phyloP scores from a whole-genome alignment of 2,113 vertebrate species.

The Labrus mixtus region DNA sequence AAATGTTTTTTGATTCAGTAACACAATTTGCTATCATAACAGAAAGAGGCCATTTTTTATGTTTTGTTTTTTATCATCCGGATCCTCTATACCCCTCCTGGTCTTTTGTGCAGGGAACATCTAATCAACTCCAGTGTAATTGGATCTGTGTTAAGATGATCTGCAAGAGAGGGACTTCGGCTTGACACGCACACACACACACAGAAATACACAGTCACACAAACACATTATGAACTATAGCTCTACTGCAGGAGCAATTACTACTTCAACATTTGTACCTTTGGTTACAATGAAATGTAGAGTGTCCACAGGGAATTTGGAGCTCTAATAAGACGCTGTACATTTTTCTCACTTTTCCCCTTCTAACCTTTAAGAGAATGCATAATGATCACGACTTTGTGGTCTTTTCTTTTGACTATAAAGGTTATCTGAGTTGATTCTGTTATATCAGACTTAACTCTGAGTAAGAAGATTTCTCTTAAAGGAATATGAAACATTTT shows the following conservation, averaged over 20 bases:
- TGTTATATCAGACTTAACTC: neutral
- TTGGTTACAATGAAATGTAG: constrained; percentile 28
- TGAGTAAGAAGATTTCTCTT: too few relatives aligned
- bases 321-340: constrained; percentile 40
- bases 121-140: constrained; percentile 63
- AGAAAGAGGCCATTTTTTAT: constrained; percentile 6
- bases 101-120: constrained; percentile 57
- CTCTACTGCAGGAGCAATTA: constrained; percentile 54
- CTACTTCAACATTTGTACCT: constrained; percentile 50
- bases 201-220: constrained; percentile 17
- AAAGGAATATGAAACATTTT: too few relatives aligned
- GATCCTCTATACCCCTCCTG: constrained; percentile 33
- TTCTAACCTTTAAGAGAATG: constrained; percentile 47
- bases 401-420: constrained; percentile 22
- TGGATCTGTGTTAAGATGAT: constrained; percentile 66
- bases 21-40: constrained; percentile 14
- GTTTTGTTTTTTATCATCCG: constrained; percentile 18
- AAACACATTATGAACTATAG: neutral
- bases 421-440: constrained; percentile 5
- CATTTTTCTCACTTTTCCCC: constrained; percentile 43
- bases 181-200: constrained; percentile 44
- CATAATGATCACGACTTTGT: constrained; percentile 34
- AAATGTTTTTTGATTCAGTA: constrained; percentile 5
- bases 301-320: constrained; percentile 34
- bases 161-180: constrained; percentile 45